Conservation (phyloP, 1,140 invertebrate species). For the Brachionus angularis region DNA sequence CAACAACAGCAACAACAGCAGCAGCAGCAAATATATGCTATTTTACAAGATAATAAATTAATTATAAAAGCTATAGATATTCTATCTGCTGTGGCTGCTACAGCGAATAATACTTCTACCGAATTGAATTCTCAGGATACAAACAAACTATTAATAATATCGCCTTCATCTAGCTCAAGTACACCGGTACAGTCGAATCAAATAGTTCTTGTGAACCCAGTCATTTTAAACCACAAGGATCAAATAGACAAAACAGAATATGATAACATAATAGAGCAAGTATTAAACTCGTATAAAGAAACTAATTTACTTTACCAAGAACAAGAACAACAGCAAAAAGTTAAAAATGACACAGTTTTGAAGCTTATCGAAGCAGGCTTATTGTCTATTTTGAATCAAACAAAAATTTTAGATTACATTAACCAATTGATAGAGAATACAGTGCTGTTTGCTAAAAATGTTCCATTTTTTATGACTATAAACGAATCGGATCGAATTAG, state of each 20-base stretch:
- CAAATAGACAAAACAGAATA: no score
- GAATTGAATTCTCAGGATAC: no score
- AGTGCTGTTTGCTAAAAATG: constrained; percentile 20
- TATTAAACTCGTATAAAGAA: no score
- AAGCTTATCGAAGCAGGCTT: background rate
- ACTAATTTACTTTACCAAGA: no score
- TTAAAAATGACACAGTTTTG: background rate
- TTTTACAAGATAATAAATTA: constrained; percentile 31
- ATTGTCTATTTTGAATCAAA: background rate
- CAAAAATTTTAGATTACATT: constrained; percentile 8
- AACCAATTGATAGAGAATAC: constrained; percentile 33
- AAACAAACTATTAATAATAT: no score
- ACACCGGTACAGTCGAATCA: no score
- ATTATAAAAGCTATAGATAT: constrained; percentile 29
- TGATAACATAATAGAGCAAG: no score
- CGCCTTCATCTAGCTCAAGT: no score
- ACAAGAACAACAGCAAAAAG: no score
- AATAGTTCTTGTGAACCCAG: no score
- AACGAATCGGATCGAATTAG: constrained; percentile 36
- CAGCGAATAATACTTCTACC: background rate
- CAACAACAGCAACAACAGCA: background rate
- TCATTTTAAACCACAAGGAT: no score
- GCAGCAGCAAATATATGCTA: constrained; percentile 24
- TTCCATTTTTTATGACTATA: constrained; percentile 40
- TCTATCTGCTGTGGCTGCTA: constrained; percentile 16